phyloP scores from a whole-genome alignment of 2,888 invertebrate species.

The Tenthredo notha region DNA sequence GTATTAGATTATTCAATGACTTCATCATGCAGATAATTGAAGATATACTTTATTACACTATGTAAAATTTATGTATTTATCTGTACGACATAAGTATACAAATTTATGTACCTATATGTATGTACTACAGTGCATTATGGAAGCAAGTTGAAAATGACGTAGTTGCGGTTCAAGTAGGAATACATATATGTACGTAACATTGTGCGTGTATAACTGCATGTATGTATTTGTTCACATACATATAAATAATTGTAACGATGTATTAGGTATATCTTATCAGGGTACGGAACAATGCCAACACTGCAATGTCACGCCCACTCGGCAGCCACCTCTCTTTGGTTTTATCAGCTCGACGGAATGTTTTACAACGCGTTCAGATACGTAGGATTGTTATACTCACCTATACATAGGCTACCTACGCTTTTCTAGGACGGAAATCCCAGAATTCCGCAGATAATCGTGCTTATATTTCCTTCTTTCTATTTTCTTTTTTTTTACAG shows the following conservation, averaged over 20 bases:
- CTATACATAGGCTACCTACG: background rate
- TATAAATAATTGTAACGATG: background rate
- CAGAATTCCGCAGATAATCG: background rate
- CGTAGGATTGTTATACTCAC: background rate
- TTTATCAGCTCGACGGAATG: constrained; percentile 34
- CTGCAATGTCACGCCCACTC: constrained; percentile 58
- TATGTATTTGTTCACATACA: background rate
- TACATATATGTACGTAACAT: background rate
- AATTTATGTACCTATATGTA: background rate
- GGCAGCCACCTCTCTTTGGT: constrained; percentile 31
- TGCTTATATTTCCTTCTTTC: background rate
- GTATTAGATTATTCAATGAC: background rate
- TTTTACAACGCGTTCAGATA: constrained; percentile 22
- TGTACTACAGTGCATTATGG: background rate
- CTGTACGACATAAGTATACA: background rate
- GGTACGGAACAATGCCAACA: constrained; percentile 58
- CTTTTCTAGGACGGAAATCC: background rate
- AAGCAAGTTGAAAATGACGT: background rate
- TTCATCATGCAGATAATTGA: background rate
- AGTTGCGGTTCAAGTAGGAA: background rate
- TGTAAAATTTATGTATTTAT: background rate
- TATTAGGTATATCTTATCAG: constrained; percentile 58
- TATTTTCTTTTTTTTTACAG: background rate
- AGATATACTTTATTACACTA: background rate
- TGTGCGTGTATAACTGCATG: background rate